These are phyloP conservation scores for Phengaris alcon DNA, from an alignment of 2,888 invertebrate species.

Conservation along the genomic window DNA sequence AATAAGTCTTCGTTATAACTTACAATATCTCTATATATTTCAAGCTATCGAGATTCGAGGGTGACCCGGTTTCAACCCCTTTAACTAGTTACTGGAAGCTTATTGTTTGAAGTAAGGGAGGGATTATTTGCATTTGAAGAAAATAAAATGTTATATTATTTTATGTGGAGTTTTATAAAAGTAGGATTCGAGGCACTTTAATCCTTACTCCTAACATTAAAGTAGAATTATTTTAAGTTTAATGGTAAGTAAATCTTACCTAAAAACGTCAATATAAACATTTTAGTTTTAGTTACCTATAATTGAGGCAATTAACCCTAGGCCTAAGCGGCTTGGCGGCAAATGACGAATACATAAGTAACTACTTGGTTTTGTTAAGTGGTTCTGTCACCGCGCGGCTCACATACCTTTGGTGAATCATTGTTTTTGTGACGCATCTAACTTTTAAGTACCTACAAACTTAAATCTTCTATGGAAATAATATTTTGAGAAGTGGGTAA, in stretches of 20 bases:
- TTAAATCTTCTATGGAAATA: neutral
- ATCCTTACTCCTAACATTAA: no score
- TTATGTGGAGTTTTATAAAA: no score
- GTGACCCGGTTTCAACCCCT: neutral
- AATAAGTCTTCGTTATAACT: no score
- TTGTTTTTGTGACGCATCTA: conserved; percentile 12
- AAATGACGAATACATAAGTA: neutral
- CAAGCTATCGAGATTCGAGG: neutral
- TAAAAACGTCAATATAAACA: no score
- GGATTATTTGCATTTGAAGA: neutral
- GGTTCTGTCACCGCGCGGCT: neutral
- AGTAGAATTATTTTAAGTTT: no score
- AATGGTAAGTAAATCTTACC: no score
- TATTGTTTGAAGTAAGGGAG: neutral
- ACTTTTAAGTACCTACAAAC: neutral
- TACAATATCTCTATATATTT: neutral
- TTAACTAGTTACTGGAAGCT: neutral
- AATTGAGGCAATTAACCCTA: neutral
- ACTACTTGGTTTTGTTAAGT: neutral
- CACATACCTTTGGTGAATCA: conserved; percentile 2
- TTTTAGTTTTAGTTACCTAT: no score
- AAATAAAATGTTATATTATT: no score
- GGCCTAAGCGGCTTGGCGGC: neutral
- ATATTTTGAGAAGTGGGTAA: no score
- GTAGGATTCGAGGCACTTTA: neutral